phyloP scores from a whole-genome alignment of 1,140 invertebrate species.

The Diachasma alloeum region DNA sequence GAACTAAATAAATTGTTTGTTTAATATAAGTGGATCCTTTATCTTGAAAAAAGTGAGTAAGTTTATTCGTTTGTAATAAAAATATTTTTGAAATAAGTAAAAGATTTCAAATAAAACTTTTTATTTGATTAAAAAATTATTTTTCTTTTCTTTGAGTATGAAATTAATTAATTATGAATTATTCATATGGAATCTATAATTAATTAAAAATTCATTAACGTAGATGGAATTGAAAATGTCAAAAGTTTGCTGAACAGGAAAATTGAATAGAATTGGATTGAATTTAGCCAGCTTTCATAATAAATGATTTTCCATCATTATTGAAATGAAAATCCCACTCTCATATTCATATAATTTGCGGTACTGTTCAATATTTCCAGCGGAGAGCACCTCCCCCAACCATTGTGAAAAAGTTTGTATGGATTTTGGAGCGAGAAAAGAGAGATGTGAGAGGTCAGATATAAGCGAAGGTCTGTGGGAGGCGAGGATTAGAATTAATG shows the following conservation, averaged over 20 bases:
- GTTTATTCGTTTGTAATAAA: no score
- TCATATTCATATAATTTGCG: background rate
- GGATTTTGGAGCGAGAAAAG: background rate
- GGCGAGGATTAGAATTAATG: constrained; percentile 31
- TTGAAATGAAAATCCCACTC: background rate
- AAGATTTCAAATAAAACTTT: no score
- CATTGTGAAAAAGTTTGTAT: constrained; percentile 7
- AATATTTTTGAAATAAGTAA: no score
- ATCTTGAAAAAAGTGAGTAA: no score
- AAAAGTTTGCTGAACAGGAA: background rate
- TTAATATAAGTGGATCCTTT: no score
- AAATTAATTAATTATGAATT: background rate
- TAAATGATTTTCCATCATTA: background rate
- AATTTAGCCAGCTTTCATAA: no score
- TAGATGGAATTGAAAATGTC: background rate
- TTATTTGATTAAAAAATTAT: no score
- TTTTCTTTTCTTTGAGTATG: background rate
- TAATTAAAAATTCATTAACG: background rate
- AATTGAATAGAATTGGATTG: background rate
- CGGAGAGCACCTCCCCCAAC: background rate
- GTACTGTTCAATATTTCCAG: background rate
- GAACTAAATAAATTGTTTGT: no score
- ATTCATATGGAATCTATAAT: background rate
- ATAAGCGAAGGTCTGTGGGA: constrained; percentile 1
- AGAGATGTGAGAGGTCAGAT: constrained; percentile 2